phyloP scores from a whole-genome alignment of 2,113 vertebrate genomes.

The Burhinus oedicnemus region DNA sequence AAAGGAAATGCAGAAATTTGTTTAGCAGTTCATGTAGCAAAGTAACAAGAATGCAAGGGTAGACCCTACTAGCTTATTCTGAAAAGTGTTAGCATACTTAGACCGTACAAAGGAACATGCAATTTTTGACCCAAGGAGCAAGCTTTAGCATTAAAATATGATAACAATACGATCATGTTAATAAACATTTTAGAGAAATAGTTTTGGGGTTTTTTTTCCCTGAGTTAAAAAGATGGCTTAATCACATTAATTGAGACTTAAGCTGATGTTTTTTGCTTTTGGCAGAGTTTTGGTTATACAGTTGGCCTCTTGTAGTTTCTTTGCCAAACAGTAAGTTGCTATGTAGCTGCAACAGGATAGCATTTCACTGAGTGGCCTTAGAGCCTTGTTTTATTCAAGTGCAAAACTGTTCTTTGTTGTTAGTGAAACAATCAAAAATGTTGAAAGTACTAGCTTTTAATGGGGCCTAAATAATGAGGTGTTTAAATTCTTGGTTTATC shows the following conservation, averaged over 20 bases:
- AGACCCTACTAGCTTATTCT: background rate
- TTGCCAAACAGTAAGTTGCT: background rate
- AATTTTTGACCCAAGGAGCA: background rate
- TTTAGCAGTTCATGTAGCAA: background rate
- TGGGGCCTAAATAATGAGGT: background rate
- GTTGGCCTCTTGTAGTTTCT: background rate
- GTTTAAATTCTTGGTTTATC: background rate
- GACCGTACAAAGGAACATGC: conserved; percentile 7
- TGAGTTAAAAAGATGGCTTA: background rate
- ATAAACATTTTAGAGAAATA: background rate
- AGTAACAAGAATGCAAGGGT: background rate
- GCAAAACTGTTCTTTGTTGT: background rate
- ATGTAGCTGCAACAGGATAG: background rate
- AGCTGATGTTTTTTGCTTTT: background rate
- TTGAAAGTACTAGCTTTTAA: background rate
- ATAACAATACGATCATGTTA: background rate
- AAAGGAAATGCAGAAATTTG: background rate
- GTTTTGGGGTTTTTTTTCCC: background rate
- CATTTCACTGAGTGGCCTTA: background rate
- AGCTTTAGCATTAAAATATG: background rate
- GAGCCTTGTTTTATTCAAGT: background rate
- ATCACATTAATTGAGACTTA: background rate
- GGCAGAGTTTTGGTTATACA: background rate
- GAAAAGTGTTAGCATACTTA: background rate
- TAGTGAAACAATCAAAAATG: background rate